Evolutionary conservation across 2,797 vertebrate genomes (phyloP), one percentile per base, ranked within the genome.

Genomic region (Lophotriccus pileatus): DNA sequence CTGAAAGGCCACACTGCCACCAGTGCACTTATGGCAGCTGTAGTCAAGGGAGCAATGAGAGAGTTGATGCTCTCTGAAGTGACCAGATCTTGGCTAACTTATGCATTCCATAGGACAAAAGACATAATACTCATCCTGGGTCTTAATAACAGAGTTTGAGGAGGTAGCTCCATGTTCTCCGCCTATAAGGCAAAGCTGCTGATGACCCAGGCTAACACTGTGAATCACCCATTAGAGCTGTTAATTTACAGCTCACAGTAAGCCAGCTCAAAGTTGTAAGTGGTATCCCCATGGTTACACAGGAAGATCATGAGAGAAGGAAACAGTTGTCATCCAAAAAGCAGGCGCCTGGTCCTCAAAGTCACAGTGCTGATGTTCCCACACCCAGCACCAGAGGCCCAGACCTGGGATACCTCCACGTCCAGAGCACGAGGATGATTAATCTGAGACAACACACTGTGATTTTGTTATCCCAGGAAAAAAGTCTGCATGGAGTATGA

Each of bases 341-440:
- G 1, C 3, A 19, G 10, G 21, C 2, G 1, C 15, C n/a, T 37
- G 37, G 5, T 55, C 43, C 66, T 76, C 36, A 12, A 44, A 87
- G 36, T 44, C 32, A 73, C n/a, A 0, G 0, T 14, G 21, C 9
- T 62, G 39, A 1, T 32, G 11, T 12, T 32, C 47, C 46, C 69
- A 34, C 11, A 15, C 2, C 4, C 44, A 10, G 34, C 24, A 24
- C 34, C 46, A 75, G 49, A 75, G 68, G 19, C 63, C 6, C 66
- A 66, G 11, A 52, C 11, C 47, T 8, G 30, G 17, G 36, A n/a
- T 72, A 22, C 24, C 73, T 87, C 69, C 34, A 63, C 14, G 59
- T 20, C 25, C 41, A 74, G 34, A 23, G 10, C 30, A 27, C 1
- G 23, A 89, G 30, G 50, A 47, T 4, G 19, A 37, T 27, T 55